Evolutionary conservation across 2,113 vertebrate species (phyloP), one percentile per base, ranked within the genome.

Genomic region (Leptosomus discolor): DNA sequence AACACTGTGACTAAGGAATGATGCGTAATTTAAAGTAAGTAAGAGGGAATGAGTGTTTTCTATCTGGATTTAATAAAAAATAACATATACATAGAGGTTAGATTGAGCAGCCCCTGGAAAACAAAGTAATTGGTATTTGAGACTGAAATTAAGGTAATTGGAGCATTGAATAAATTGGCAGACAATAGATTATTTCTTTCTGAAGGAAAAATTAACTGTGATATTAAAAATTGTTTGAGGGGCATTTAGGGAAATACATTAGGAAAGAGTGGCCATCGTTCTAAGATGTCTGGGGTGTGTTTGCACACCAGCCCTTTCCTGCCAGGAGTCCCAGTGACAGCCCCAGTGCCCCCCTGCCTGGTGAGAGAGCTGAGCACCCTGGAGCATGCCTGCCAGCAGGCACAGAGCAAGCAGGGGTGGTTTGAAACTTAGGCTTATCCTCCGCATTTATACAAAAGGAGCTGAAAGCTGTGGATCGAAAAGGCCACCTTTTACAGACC

Each of bases 321-420:
- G 9, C 21, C 32, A 10, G 37, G 14, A 2, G n/a, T 3, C 12
- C 7, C 21, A 0, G 1, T 43, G 65, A 8, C 43, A 79, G 51
- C 65, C 27, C 51, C 69, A 30, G 51, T 34, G 8, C 34, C 27
- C 15, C 34, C 13, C 12, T 45, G 53, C 27, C 37, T 12, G 3
- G 34, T 0, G 0, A 20, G n/a, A 48, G 54, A 41, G n/a, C 39
- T 12, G n/a, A 5, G 26, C 0, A 1, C 39, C 20, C 45, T 1
- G 0, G 19, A 6, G 45, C 34, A 12, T 34, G 16, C 46, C 36
- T 36, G 26, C 23, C 6, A 19, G 24, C 2, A 0, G 23, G 26
- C 30, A 23, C 27, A 2, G 9, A 11, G 8, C 12, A 21, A 20
- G 45, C 34, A 9, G 41, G 12, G 24, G 2, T 11, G 11, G 19